Conservation (phyloP, 2,797 vertebrate species). For the Hyperoplus lanceolatus region DNA sequence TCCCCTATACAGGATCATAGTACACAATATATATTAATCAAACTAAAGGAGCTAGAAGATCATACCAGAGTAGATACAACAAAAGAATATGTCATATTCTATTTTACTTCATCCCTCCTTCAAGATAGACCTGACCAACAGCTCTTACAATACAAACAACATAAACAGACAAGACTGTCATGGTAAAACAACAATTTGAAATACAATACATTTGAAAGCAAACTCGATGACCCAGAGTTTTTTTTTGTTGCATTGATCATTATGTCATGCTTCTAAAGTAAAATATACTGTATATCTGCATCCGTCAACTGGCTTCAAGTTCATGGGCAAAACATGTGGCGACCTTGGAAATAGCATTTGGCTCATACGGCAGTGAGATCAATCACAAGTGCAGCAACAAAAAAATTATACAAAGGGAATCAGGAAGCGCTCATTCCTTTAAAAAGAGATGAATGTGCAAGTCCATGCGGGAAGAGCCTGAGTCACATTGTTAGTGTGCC, state of each 20-base stretch:
- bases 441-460: constrained; percentile 54
- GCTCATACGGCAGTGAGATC: constrained; percentile 36
- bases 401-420: constrained; percentile 14
- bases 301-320: constrained; percentile 10
- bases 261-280: background rate
- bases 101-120: background rate
- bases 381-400: constrained; percentile 28
- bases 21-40: background rate
- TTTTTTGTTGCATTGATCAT: too few species aligned
- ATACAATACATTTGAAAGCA: background rate
- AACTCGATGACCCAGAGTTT: background rate
- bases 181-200: background rate
- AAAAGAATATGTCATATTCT: background rate
- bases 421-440: constrained; percentile 38
- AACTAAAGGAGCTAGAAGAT: background rate
- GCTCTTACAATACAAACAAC: too few species aligned
- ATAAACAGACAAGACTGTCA: too few species aligned
- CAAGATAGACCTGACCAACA: too few species aligned
- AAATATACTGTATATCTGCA: constrained; percentile 1
- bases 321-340: constrained; percentile 24
- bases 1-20: background rate
- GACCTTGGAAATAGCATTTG: background rate
- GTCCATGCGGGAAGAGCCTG: constrained; percentile 32
- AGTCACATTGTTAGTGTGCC: constrained; percentile 45
- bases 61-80: background rate